Evolutionary conservation across 2,113 vertebrate species (phyloP).

Genomic region (Dipodomys merriami): DNA sequence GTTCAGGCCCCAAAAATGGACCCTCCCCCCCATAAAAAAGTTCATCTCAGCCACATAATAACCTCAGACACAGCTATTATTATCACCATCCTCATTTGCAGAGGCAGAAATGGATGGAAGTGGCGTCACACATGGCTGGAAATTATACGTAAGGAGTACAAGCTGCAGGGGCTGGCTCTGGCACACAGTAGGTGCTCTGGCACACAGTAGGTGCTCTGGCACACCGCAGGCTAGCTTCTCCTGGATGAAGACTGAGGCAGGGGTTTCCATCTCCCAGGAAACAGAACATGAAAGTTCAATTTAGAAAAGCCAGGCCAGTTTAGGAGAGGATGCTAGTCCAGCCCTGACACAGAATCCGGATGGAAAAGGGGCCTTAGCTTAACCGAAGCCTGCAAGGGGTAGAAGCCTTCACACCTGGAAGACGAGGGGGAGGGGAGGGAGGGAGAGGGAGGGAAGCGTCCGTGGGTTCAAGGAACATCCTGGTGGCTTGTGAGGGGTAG

Average conservation of each 20-base stretch:
- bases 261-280: conserved; percentile 49
- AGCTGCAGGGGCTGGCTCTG: background rate
- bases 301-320: conserved; percentile 63
- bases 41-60: background rate
- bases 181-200: background rate
- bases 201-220: background rate
- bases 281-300: conserved; percentile 52
- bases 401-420: background rate
- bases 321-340: conserved; percentile 6
- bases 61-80: background rate
- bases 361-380: conserved; percentile 53
- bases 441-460: fast-evolving
- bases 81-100: background rate
- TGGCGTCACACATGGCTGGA: background rate
- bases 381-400: background rate
- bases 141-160: background rate
- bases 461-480: fast-evolving
- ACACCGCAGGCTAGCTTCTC: background rate
- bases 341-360: background rate
- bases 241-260: background rate
- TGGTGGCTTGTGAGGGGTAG: no score
- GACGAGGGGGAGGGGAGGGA: background rate
- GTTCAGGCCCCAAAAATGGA: no score
- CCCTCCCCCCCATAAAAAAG: no score
- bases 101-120: background rate